Percentiles rank a stretch among this genome's conserved stretches.
Evolutionary conservation across 2,888 invertebrate genomes (phyloP).

Genomic region (Chloromyia formosa): DNA sequence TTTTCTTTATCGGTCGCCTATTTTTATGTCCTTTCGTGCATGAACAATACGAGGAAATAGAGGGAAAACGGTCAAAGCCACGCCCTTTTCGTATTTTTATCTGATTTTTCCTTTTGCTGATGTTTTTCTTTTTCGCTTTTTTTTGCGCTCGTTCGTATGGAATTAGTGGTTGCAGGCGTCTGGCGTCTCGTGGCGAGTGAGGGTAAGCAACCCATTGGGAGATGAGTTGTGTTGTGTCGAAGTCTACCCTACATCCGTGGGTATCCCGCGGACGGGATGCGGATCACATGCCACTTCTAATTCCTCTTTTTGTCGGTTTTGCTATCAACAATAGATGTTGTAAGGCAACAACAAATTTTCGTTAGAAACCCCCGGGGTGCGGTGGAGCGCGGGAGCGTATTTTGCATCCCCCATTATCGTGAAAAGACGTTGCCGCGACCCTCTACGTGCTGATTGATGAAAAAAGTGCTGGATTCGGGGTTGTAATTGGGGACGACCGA

Average conservation of each 20-base stretch:
- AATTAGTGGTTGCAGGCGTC: slow-evolving; percentile 3
- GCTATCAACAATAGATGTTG: slow-evolving; percentile 31
- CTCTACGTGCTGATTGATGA: neutral
- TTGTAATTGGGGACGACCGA: slow-evolving; percentile 18
- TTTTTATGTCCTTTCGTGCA: slow-evolving; percentile 18
- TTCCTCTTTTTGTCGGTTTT: slow-evolving; percentile 39
- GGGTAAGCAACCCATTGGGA: slow-evolving; percentile 28
- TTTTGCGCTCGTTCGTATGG: neutral
- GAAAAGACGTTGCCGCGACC: neutral
- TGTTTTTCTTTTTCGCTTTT: neutral
- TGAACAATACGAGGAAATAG: slow-evolving; percentile 29
- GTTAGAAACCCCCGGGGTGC: neutral
- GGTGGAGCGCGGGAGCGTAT: neutral
- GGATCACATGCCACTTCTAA: slow-evolving; percentile 6
- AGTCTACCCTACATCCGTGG: neutral
- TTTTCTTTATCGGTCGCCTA: slow-evolving; percentile 21
- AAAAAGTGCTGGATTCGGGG: neutral
- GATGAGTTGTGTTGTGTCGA: slow-evolving; percentile 5
- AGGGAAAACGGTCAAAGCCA: slow-evolving; percentile 58
- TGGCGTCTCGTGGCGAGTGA: neutral
- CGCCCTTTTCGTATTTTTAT: slow-evolving; percentile 55
- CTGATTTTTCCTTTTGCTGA: slow-evolving; percentile 19
- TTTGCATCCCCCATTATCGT: neutral
- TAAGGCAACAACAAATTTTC: slow-evolving; percentile 30
- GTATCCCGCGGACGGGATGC: neutral